Evolutionary conservation across 2,888 invertebrate genomes (phyloP).

Genomic region (Barypeithes pellucidus): DNA sequence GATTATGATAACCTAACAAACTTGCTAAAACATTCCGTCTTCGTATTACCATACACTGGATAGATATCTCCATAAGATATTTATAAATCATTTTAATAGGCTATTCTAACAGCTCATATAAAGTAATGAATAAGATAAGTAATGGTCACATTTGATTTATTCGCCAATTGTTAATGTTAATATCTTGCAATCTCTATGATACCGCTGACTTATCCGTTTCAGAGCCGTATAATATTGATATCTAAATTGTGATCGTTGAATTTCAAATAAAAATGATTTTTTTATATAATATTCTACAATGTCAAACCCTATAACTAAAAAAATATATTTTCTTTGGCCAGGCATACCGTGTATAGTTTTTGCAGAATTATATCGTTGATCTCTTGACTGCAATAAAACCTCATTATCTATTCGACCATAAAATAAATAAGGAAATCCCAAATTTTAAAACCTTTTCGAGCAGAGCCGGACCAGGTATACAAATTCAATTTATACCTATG

Average conservation of each 20-base stretch:
- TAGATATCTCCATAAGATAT: constrained; percentile 45
- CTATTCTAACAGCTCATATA: constrained; percentile 36
- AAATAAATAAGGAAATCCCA: no score
- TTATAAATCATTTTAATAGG: constrained; percentile 53
- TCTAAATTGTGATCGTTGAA: background rate
- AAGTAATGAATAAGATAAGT: constrained; percentile 44
- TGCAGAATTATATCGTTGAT: no score
- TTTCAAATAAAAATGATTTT: no score
- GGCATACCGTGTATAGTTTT: no score
- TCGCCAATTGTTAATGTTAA: constrained; percentile 48
- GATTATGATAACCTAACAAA: constrained; percentile 22
- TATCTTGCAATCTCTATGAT: constrained; percentile 36
- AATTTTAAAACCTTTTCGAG: no score
- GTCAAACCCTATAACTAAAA: no score
- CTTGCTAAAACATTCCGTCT: constrained; percentile 29
- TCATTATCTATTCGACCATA: no score
- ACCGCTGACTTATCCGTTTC: constrained; percentile 35
- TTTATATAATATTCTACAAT: no score
- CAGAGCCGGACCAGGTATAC: no score
- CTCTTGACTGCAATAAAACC: no score
- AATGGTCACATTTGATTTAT: constrained; percentile 48
- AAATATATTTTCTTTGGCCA: no score
- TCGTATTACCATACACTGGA: constrained; percentile 41
- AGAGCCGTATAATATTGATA: constrained; percentile 28
- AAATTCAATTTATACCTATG: no score